Evolutionary conservation across 2,113 vertebrate species (phyloP).

Genomic region (Heloderma charlesbogerti): DNA sequence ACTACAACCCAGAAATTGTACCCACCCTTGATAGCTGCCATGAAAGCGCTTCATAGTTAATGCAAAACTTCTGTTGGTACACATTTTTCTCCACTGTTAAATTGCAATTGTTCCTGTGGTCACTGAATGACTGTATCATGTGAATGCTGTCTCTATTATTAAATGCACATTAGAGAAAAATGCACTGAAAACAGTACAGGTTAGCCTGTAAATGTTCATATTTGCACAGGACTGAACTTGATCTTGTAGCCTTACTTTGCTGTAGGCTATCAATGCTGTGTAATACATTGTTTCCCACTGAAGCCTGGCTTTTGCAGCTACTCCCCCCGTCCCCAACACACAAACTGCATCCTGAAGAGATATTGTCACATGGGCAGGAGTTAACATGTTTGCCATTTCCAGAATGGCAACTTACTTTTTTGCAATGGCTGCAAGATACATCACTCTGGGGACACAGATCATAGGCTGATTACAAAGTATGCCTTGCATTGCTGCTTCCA

Average conservation of each 20-base stretch:
- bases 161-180: neutral
- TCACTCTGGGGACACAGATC: conserved; percentile 68
- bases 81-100: neutral
- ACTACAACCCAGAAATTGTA: neutral
- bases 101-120: neutral
- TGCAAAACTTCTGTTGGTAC: neutral
- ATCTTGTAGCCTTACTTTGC: neutral
- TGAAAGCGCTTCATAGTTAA: neutral
- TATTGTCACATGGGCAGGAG: neutral
- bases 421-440: conserved; percentile 65
- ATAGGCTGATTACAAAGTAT: conserved; percentile 71
- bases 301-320: neutral
- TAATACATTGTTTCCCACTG: too few relatives aligned
- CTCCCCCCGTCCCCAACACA: neutral
- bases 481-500: conserved; percentile 73
- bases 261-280: neutral
- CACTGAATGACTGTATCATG: neutral
- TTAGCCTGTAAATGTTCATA: neutral
- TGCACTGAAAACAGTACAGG: neutral
- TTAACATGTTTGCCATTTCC: neutral
- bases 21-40: neutral
- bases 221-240: neutral
- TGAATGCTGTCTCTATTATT: neutral
- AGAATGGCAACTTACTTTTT: conserved; percentile 54
- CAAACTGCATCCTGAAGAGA: neutral